A percentile compares a stretch with the other conserved stretches of the same genome.
phyloP scores from a whole-genome alignment of 2,113 vertebrate genomes.

The Sphaerodactylus townsendi region DNA sequence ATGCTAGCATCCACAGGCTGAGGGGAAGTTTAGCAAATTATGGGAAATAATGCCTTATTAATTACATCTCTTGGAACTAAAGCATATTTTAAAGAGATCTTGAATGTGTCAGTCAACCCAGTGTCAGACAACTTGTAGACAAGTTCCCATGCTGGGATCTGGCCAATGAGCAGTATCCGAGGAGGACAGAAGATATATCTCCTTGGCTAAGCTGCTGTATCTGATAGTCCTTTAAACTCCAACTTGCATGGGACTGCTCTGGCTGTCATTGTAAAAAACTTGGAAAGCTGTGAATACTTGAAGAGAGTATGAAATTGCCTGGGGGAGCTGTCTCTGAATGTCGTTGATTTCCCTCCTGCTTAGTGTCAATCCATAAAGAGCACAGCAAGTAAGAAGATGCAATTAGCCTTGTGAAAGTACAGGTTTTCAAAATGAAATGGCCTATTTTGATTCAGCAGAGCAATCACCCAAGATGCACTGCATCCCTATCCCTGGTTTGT shows the following conservation, averaged over 20 bases:
- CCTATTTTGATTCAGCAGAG: background rate
- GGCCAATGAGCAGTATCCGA: fast-evolving
- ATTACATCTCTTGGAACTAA: background rate
- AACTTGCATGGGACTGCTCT: background rate
- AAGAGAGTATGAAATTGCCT: background rate
- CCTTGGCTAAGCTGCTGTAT: background rate
- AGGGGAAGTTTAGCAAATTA: background rate
- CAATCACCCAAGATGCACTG: background rate
- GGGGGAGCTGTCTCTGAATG: background rate
- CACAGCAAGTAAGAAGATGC: constrained; percentile 3
- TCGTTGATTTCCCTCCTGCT: background rate
- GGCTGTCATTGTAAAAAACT: background rate
- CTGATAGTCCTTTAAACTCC: background rate
- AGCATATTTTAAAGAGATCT: background rate
- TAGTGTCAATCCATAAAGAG: constrained; percentile 1
- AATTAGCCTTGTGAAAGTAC: constrained; percentile 5
- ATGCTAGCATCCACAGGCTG: background rate
- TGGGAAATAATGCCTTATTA: constrained; percentile 9
- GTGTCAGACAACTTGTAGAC: too few species aligned
- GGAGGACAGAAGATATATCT: background rate
- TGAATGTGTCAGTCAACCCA: constrained; percentile 1
- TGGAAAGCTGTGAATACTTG: constrained; percentile 11
- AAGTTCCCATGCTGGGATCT: fast-evolving
- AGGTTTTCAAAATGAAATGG: background rate
- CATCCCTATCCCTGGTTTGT: background rate